Evolutionary conservation across 2,888 invertebrate species (phyloP), one percentile per base, ranked within the genome.

Genomic region (Taenaris catops): DNA sequence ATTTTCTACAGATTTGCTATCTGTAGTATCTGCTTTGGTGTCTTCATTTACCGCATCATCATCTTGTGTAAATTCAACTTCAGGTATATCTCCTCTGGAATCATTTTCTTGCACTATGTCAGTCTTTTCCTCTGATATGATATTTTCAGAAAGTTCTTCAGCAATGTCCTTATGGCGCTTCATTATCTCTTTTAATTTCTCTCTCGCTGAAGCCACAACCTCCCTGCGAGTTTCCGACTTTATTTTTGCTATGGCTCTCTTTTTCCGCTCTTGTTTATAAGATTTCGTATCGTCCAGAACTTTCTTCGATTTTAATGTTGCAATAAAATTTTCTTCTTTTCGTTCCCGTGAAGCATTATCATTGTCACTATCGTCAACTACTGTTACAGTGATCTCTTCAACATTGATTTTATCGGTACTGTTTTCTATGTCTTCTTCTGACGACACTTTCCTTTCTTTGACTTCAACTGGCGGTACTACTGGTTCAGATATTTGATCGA

Each of bases 111-210:
- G 7, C n/a, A 25, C 26, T 46, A 65, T 68, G 2, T 11, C 41
- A 7, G 67, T 72, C 51, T 68, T 63, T 5, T 51, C 66, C 38
- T 69, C 63, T 14, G 54, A 39, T 46, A 62, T 55, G 14, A 56
- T 49, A 48, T 53, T 65, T 41, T 72, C 67, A 3, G 68, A 58
- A 25, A 76, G 62, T 48, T 79, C 75, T 31, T 65, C 68, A 12
- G 80, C 74, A 21, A 81, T 68, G 55, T 83, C 67, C 63, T 80
- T 80, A 45, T 83, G 86, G 19, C 80, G 71, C 55, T 75, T 80
- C 79, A 87, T 87, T 36, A 87, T 74, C 58, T 87, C 87, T 49
- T 65, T 81, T 11, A 87, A 55, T 53, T 84, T 87, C 44, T 86
- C 84, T 63, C 86, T 87, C 1, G 87, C 84, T 19, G 87, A 87